Base-by-base conservation (phyloP, 2,113 vertebrate genomes). In the Chlamydotis undulata region DNA sequence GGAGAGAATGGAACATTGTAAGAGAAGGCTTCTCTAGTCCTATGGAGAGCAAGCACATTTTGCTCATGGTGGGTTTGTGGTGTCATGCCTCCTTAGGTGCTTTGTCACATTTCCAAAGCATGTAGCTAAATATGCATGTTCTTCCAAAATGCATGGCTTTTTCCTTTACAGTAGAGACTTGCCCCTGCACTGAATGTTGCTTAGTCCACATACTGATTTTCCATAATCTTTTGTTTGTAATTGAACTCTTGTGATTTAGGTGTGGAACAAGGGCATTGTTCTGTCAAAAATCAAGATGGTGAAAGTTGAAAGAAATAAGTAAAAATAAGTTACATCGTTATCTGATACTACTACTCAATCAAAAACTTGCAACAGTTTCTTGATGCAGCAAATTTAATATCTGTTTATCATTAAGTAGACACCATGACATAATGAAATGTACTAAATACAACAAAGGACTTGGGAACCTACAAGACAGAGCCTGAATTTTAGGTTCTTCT, bases 141-240 rank as follows among this genome's bases (percentile, higher is more conserved):
- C 57, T 74, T 75, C 41, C 11, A 71, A 91, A 75, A 86, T 49
- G 3, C 18, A 57, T 1, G n/a, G 6, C 14, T 82, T 8, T 13
- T 50, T 74, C 67, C n/a, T 65, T 78, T 78, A 7, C 25, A 35
- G 5, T 24, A 59, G 6, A 70, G 24, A 24, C 8, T 59, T 55
- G 18, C 7, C 13, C 4, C 47, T 10, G 2, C 55, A 56, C 25
- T 74, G 43, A 2, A 0, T 10, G 33, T 35, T 6, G 19, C 35
- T 73, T 52, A 56, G 26, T 52, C 31, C 28, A 21, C 16, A 9
- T 37, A n/a, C 45, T 47, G 63, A 17, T 12, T 59, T 77, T n/a
- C 28, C 31, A 19, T 56, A 11, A 1, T 60, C 14, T 89, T 87
- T 61, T 87, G 17, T 39, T 83, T 67, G 26, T 43, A 71, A 43